These are phyloP conservation scores for Acrobasis suavella DNA, from an alignment of 2,888 invertebrate species.

Conservation along the genomic window DNA sequence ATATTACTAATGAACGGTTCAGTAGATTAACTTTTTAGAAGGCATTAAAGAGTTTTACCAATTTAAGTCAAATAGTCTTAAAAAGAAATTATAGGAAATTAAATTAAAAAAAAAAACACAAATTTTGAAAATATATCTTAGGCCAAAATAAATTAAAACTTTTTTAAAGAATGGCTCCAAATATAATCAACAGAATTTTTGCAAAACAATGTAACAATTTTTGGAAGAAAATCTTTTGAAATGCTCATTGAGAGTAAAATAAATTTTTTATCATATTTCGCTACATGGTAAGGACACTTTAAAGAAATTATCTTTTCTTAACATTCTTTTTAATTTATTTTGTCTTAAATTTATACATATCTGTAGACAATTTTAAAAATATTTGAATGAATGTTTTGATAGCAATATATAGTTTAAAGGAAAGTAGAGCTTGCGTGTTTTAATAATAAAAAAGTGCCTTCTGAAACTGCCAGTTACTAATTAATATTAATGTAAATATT, in stretches of 20 bases:
- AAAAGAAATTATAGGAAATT: neutral
- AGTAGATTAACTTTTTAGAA: conserved; percentile 14
- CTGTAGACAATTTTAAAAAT: conserved; percentile 11
- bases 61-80: neutral
- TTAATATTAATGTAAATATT: conserved; percentile 66
- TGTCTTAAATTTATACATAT: conserved; percentile 7
- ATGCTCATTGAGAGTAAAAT: no score
- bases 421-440: conserved; percentile 5
- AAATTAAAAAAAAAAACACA: no score
- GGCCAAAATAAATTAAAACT: no score
- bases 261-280: no score
- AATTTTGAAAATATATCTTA: no score
- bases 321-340: no score
- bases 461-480: conserved; percentile 76
- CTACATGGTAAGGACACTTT: no score
- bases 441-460: conserved; percentile 58
- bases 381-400: conserved; percentile 11
- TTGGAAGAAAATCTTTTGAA: no score
- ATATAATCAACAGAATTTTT: no score
- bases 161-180: no score
- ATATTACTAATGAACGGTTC: conserved; percentile 15
- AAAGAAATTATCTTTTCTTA: no score
- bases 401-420: conserved; percentile 19
- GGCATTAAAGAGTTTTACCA: conserved; percentile 7
- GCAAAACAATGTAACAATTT: no score